Conservation (phyloP, 2,797 vertebrate species). For the Glyptemys insculpta region DNA sequence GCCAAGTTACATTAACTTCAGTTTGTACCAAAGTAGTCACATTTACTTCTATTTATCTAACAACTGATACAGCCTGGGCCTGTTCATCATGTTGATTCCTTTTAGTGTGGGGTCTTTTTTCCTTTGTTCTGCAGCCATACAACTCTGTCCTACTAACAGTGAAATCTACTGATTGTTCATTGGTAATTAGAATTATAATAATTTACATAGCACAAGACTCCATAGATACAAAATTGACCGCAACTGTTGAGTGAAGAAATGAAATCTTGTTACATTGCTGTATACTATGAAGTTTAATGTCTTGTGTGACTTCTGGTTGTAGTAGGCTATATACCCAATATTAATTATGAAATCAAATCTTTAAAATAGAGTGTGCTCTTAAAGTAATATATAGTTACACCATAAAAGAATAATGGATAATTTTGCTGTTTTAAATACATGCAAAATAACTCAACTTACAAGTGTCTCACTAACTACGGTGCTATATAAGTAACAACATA, state of each 20-base stretch:
- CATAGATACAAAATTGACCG: not conserved
- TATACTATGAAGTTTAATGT: not conserved
- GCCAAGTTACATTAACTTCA: not conserved
- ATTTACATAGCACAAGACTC: not conserved
- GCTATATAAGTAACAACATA: not conserved
- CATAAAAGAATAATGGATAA: not conserved
- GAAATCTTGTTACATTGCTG: not conserved
- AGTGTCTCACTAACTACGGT: not conserved
- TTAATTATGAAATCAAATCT: not conserved
- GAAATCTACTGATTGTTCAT: not conserved
- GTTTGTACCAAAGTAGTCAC: not conserved
- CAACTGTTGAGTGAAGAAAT: not conserved
- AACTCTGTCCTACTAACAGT: not conserved
- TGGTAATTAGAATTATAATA: not conserved
- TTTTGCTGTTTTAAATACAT: not conserved
- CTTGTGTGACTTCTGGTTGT: not conserved
- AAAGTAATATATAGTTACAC: not conserved
- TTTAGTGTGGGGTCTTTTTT: not conserved
- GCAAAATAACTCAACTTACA: not conserved
- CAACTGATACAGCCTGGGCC: not conserved
- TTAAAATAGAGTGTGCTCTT: not conserved
- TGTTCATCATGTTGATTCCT: not conserved
- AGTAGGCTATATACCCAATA: not conserved
- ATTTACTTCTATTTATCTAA: not conserved
- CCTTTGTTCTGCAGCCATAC: not conserved